Conservation (phyloP, 2,797 vertebrate species). For the Holocentrus rufus region DNA sequence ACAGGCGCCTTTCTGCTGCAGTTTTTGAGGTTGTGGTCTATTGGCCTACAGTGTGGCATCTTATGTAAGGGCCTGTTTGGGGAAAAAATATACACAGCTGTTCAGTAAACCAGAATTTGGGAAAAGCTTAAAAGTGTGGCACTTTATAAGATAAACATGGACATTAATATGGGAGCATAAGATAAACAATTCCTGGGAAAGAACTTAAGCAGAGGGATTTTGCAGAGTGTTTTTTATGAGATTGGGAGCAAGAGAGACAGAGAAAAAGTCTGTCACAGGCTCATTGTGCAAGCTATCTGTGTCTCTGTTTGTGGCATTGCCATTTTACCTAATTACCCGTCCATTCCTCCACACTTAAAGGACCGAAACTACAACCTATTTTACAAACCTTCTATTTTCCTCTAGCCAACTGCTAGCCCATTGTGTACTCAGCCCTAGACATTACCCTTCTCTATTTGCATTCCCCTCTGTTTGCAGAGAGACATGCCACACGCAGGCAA, state of each 20-base stretch:
- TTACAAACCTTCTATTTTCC: slow-evolving; percentile 53
- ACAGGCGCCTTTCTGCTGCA: neutral
- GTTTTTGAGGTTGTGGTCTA: slow-evolving; percentile 30
- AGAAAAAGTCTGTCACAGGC: neutral
- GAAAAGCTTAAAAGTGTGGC: no score
- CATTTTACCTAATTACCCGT: slow-evolving; percentile 33
- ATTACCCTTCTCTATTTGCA: slow-evolving; percentile 65
- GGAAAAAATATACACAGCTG: neutral
- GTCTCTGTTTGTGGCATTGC: slow-evolving; percentile 4
- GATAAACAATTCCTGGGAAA: no score
- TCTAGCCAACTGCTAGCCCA: slow-evolving; percentile 39
- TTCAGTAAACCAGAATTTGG: no score
- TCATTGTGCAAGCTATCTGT: neutral
- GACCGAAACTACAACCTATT: slow-evolving; percentile 27
- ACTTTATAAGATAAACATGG: neutral
- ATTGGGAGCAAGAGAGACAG: neutral
- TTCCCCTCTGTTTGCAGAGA: slow-evolving; percentile 71
- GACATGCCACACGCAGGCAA: slow-evolving; percentile 62
- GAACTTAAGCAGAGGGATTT: neutral
- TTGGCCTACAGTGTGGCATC: slow-evolving; percentile 10
- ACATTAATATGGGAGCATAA: neutral
- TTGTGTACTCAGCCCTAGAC: slow-evolving; percentile 58
- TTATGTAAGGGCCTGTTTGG: slow-evolving; percentile 37
- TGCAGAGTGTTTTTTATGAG: neutral
- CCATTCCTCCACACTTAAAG: slow-evolving; percentile 35